Evolutionary conservation across 1,140 invertebrate genomes (phyloP), one percentile per base, ranked within the genome.

Genomic region (Heliothis virescens): DNA sequence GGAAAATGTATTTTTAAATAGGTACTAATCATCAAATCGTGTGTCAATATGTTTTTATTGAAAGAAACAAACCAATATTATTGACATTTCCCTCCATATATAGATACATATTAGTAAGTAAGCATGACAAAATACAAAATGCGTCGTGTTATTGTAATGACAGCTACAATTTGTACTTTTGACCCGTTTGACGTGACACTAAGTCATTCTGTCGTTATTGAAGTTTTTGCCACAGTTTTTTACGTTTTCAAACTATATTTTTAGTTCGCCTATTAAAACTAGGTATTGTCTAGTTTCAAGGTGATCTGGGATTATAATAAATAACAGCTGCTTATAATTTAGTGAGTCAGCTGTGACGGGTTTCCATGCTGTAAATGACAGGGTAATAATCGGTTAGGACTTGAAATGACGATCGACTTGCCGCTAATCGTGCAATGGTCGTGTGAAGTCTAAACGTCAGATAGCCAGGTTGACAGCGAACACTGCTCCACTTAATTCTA

Each of bases 241-340:
- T 57, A 15, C n/a, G n/a, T 73, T 57, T 57, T 41, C 13, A 52
- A 29, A 52, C 65, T 69, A 69, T 69, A 52, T 69, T 69, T 67
- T 69, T 69, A 69, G 48, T 69, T 69, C 48, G 12, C n/a, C n/a
- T 69, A 69, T 69, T 48, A 69, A 69, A 69, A 52, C 65, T 69
- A 53, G 65, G 65, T 69, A 69, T 69, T 69, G 65, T 69, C 47
- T 65, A 65, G 62, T 65, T 65, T 69, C 65, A 69, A 69, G 65
- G 65, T 69, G 65, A 69, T 65, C 65, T 26, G 12, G 48, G 62
- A 65, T 65, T 65, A 65, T 65, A 48, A 65, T 65, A 65, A 65
- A 65, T 65, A 48, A 65, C 62, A 65, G 34, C 41, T 65, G 62
- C 26, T 48, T 48, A 29, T 63, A 10, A 29, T 16, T 65, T 18